Evolutionary conservation across 37 sponge, comb jelly and placozoan species (phyloP).

Genomic region (Aphrocallistes beatrix): DNA sequence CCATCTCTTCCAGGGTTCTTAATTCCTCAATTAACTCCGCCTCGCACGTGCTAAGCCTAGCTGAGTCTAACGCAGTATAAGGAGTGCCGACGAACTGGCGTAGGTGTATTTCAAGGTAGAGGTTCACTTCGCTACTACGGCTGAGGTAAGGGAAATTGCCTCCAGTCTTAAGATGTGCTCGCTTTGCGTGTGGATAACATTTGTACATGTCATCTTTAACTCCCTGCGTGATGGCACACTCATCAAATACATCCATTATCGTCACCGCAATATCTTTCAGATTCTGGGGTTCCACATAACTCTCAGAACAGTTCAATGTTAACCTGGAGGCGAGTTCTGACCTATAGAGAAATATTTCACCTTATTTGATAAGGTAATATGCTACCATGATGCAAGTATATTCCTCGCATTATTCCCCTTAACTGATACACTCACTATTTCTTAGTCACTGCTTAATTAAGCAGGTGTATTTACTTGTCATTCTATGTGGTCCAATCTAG

Average conservation of each 20-base stretch:
- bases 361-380: too few relatives aligned
- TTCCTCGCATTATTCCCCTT: too few relatives aligned
- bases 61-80: slow-evolving; percentile 57
- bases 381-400: too few relatives aligned
- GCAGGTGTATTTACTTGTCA: too few relatives aligned
- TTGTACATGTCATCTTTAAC: slow-evolving; percentile 95
- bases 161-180: slow-evolving; percentile 89
- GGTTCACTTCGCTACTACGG: slow-evolving; percentile 70
- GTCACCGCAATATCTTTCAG: slow-evolving; percentile 66
- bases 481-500: too few relatives aligned
- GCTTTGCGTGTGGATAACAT: slow-evolving; percentile 86
- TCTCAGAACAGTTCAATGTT: slow-evolving; percentile 65
- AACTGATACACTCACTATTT: neutral
- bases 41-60: slow-evolving; percentile 8
- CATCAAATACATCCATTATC: slow-evolving; percentile 95
- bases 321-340: slow-evolving; percentile 71
- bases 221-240: slow-evolving; percentile 37
- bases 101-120: slow-evolving; percentile 78
- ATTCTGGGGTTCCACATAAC: slow-evolving; percentile 82
- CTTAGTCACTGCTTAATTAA: neutral
- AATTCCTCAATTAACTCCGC: neutral
- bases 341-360: too few relatives aligned
- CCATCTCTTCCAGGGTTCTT: neutral
- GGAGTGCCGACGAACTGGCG: slow-evolving; percentile 62
- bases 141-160: slow-evolving; percentile 94